Evolutionary conservation across 2,888 invertebrate species (phyloP), one percentile per base, ranked within the genome.

Genomic region (Plagodis dolabraria): DNA sequence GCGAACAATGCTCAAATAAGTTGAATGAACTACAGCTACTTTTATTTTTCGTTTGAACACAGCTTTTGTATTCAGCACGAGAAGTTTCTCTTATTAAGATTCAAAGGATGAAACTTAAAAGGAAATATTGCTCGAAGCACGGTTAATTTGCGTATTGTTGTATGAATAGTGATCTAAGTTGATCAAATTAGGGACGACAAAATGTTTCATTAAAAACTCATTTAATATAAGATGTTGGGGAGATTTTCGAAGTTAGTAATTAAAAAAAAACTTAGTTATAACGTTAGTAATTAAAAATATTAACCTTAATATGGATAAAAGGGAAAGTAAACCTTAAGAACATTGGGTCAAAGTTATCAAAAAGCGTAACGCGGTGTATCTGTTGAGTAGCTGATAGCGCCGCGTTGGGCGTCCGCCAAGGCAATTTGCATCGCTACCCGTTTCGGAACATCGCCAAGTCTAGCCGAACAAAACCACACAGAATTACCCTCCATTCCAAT

Each of bases 401-500:
- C 89, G 87, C 82, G 81, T 92, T 92, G 92, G 92, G 92, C 89
- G 90, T 80, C 79, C 85, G 92, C 92, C 92, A 92, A 92, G 86
- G 88, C 88, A 92, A 92, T 92, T 92, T 92, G 92, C 92, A 92
- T 92, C 90, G 90, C 89, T 92, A 88, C 91, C 89, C 90, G 81
- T 90, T 92, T 92, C 92, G 92, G 92, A 92, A 90, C 92, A 87
- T 87, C 89, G 92, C 92, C 92, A 92, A 92, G 92, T 92, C 92
- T 92, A 92, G 91, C 88, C 91, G 90, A 92, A 92, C 92, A 92
- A 92, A 92, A 92, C 92, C 91, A 92, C 87, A 79, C 85, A 89
- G 91, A 92, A 92, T 90, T 89, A 92, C 90, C 87, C 91, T 89
- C 89, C 90, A 92, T 91, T 92, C 92, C 92, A 92, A 92, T 92